A percentile compares a stretch with the other conserved stretches of the same genome.
Evolutionary conservation across 1,140 invertebrate species (phyloP).

Genomic region (Tribolium madens): DNA sequence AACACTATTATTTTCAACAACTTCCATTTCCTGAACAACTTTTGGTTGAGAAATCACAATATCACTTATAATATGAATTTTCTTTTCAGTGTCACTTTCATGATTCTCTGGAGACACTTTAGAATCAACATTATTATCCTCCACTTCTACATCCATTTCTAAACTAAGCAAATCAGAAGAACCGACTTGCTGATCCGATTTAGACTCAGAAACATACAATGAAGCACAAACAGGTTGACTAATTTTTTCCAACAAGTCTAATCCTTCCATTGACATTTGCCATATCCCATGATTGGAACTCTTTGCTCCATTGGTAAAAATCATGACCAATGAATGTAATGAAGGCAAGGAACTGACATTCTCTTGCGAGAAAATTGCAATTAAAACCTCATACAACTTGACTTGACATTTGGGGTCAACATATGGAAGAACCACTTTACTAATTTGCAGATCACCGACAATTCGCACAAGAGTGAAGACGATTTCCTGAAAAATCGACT

Average conservation of each 20-base stretch:
- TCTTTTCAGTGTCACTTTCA: not conserved
- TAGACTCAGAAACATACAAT: not conserved
- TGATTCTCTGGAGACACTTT: not conserved
- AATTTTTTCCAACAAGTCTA: constrained; percentile 11
- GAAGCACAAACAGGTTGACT: constrained; percentile 21
- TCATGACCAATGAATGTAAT: constrained; percentile 42
- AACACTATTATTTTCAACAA: not conserved
- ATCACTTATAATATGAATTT: constrained; percentile 30
- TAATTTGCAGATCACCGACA: constrained; percentile 32
- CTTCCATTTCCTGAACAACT: not conserved
- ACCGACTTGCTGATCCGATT: not conserved
- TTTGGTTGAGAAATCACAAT: not conserved
- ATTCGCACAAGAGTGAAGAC: constrained; percentile 45
- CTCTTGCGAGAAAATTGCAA: constrained; percentile 50
- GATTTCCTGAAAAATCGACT: constrained; percentile 46
- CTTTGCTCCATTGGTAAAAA: constrained; percentile 45
- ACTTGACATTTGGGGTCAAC: constrained; percentile 46
- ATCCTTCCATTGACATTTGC: not conserved
- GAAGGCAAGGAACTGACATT: constrained; percentile 29
- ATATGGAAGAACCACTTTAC: constrained; percentile 43
- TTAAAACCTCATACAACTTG: constrained; percentile 51
- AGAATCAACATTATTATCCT: not conserved
- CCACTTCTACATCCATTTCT: not conserved
- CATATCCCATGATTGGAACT: constrained; percentile 2
- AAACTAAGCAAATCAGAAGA: not conserved